phyloP scores from a whole-genome alignment of 1,140 invertebrate genomes.

The Oreohelix idahoensis region DNA sequence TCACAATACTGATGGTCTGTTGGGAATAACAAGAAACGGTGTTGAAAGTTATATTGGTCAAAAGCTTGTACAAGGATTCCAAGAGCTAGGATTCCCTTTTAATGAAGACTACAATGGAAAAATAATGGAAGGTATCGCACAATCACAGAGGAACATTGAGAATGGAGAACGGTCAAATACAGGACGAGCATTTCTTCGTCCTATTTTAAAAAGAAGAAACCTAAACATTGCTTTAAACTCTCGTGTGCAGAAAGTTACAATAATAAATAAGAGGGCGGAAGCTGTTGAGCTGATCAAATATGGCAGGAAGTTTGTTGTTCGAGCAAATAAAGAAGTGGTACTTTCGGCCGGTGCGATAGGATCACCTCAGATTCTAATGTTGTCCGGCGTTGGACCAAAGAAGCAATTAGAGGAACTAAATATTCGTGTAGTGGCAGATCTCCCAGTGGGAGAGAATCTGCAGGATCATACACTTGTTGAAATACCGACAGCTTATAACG shows the following conservation, averaged over 20 bases:
- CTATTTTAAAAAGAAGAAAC: slow-evolving; percentile 53
- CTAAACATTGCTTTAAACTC: slow-evolving; percentile 55
- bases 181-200: slow-evolving; percentile 54
- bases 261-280: slow-evolving; percentile 52
- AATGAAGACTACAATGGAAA: slow-evolving; percentile 11
- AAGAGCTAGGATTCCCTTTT: slow-evolving; percentile 4
- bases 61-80: background rate
- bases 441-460: slow-evolving; percentile 88
- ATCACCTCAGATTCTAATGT: slow-evolving; percentile 90
- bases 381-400: slow-evolving; percentile 88
- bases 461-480: slow-evolving; percentile 78
- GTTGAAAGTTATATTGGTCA: background rate
- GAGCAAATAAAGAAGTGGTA: slow-evolving; percentile 86
- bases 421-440: slow-evolving; percentile 73
- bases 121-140: slow-evolving; percentile 76
- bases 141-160: slow-evolving; percentile 90
- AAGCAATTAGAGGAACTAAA: slow-evolving; percentile 44
- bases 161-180: slow-evolving; percentile 81
- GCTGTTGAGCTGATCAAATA: slow-evolving; percentile 68
- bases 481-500: background rate
- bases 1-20: background rate
- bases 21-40: background rate
- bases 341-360: slow-evolving; percentile 85
- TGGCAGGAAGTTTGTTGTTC: slow-evolving; percentile 75
- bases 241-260: slow-evolving; percentile 66